Base-by-base conservation (phyloP, 2,797 vertebrate species). In the Coregonus ussuriensis region DNA sequence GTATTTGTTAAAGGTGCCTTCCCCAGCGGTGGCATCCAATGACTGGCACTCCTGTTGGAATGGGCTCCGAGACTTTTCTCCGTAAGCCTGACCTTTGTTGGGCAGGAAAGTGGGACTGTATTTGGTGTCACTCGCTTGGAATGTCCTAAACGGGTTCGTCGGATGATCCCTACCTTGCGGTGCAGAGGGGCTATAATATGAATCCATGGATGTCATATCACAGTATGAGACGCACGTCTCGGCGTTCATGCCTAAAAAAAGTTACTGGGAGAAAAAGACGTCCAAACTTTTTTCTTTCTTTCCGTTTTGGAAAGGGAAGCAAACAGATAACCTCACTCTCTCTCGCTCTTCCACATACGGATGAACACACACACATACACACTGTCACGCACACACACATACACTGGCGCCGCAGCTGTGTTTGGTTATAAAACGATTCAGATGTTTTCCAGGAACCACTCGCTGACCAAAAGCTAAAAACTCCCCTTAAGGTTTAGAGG, bases 201-300 rank as follows among this genome's bases (percentile, higher is more conserved):
- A 96, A 96, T 99, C 98, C 98, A 99, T 99, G 95, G 96, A 95
- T 94, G 96, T 96, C 92, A 97, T 96, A 84, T 98, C 97, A 95
- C 95, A 95, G 95, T 96, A 97, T 94, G 98, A 96, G 90, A 97
- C 93, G 92, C 97, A 97, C 84, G 96, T 94, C 95, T 99, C 97
- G 77, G 95, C 95, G 93, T 98, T 97, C 97, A 98, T 97, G 94
- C 94, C 95, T 96, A 93, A 93, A 94, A 82, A 86, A 47, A 47
- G 29, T 52, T 76, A 71, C 51, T 11, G 25, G 72, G 52, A 62
- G 82, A 88, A 89, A 90, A 88, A 81, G 77, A 81, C 71, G 78
- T 83, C 78, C 85, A 87, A 89, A 81, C 70, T 77, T 88, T 83
- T 78, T 81, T 82, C 73, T 79, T 79, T 74, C 88, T 85, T 89